These are phyloP conservation scores for Urocolius indicus DNA, from an alignment of 2,113 vertebrate species.

Conservation along the genomic window DNA sequence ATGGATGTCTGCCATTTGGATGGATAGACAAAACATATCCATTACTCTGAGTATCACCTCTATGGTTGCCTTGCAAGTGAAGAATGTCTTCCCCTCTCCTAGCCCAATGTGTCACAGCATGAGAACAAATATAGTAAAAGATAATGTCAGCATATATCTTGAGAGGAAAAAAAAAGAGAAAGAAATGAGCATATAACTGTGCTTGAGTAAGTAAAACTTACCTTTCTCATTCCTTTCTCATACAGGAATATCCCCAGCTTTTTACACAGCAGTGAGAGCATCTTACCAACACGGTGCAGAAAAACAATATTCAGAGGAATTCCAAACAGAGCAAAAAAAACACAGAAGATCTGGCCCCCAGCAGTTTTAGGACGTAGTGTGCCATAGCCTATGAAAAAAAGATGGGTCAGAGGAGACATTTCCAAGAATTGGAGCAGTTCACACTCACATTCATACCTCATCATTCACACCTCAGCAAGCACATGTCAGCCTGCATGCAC, in stretches of 20 bases:
- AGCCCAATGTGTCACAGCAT: not conserved
- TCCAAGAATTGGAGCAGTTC: not conserved
- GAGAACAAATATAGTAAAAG: not conserved
- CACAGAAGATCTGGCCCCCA: constrained; percentile 75
- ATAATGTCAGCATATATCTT: not conserved
- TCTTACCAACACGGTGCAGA: constrained; percentile 64
- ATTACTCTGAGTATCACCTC: not conserved
- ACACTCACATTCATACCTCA: not conserved
- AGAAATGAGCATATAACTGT: not conserved
- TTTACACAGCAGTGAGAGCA: constrained; percentile 60
- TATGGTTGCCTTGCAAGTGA: not conserved
- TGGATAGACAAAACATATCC: not conserved
- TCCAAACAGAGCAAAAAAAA: constrained; percentile 73
- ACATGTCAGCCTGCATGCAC: not conserved
- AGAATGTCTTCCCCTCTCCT: not conserved
- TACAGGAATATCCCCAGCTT: constrained; percentile 64
- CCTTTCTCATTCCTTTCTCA: constrained; percentile 68
- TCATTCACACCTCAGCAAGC: no score
- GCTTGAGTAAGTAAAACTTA: constrained; percentile 21
- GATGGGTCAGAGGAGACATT: not conserved
- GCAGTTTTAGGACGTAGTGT: constrained; percentile 64
- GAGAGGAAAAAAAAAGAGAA: not conserved
- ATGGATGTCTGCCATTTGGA: not conserved
- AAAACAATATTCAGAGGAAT: constrained; percentile 77
- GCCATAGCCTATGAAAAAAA: constrained; percentile 69